phyloP scores from a whole-genome alignment of 2,888 invertebrate species.

The Pycnomerus fuliginosus region DNA sequence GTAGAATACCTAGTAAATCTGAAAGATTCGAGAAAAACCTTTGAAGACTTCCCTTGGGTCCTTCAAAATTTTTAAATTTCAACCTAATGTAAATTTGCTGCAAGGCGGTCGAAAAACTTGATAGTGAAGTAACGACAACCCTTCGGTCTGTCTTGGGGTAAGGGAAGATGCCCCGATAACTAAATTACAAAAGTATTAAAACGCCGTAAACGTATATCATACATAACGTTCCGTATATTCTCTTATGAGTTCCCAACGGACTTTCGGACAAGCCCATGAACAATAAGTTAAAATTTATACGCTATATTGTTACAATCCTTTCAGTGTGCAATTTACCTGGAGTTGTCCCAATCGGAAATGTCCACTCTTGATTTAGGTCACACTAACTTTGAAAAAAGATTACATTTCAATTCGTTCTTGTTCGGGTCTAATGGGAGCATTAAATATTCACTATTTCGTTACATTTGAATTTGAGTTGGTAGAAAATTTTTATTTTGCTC shows the following conservation, averaged over 20 bases:
- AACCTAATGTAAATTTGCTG: too few relatives aligned
- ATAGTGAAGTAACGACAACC: too few relatives aligned
- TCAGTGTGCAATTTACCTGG: conserved; percentile 30
- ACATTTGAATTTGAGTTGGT: neutral
- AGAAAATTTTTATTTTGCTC: conserved; percentile 1
- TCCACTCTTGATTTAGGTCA: conserved; percentile 49
- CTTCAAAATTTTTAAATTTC: too few relatives aligned
- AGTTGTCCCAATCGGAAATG: conserved; percentile 45
- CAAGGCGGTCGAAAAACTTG: too few relatives aligned
- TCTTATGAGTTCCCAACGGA: conserved; percentile 33
- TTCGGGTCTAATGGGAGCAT: conserved; percentile 9
- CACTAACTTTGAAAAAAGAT: conserved; percentile 42
- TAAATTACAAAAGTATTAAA: conserved; percentile 24
- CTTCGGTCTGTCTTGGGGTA: conserved; percentile 1
- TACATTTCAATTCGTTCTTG: conserved; percentile 30
- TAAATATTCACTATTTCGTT: conserved; percentile 12
- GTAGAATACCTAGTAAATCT: too few relatives aligned
- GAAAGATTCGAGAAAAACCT: too few relatives aligned
- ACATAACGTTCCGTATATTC: conserved; percentile 25
- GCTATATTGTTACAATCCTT: conserved; percentile 45
- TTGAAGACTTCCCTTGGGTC: too few relatives aligned
- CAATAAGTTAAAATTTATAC: conserved; percentile 43
- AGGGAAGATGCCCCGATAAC: conserved; percentile 20
- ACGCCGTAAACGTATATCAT: conserved; percentile 24
- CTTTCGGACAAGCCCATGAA: conserved; percentile 30